Evolutionary conservation across 2,888 invertebrate species (phyloP), one percentile per base, ranked within the genome.

Genomic region (Argynnis bischoffii): DNA sequence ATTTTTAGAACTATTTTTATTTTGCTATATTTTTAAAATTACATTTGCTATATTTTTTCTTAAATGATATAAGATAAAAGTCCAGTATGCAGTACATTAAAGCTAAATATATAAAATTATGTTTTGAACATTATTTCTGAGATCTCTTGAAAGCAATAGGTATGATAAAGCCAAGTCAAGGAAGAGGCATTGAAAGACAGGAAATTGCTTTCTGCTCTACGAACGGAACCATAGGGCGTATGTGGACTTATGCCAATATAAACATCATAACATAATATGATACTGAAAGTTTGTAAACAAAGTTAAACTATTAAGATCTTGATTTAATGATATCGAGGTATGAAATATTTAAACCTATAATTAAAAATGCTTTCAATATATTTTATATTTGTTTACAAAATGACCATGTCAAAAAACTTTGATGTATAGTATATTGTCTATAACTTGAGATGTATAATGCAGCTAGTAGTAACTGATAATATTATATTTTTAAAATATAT

Each of bases 191-290:
- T 48, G 59, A 14, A 15, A 54, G 31, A 15, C 48, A 66, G 66
- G 66, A 66, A 60, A 66, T 66, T 66, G 59, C 66, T 31, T 54
- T 53, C 57, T 66, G 66, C 21, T 35, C 54, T 54, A 6, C 54
- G 31, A 60, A 51, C 51, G 59, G 57, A 57, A 46, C n/a, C 41
- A 46, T 15, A 57, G 53, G 46, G 31, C 57, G 16, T 0, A 6
- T 59, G 11, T 41, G 53, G 53, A 21, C 3, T 64, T 41, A n/a
- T 11, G 64, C 46, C 47, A 65, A 18, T 46, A 35, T 47, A 54
- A 35, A 47, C 16, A 65, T n/a, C 57, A 26, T 11, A 13, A 57
- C n/a, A 16, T 51, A 47, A 16, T 51, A 47, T 14, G 18, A 46
- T 35, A 18, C 16, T 51, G 18, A 16, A 35, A 60, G 31, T 48